phyloP scores from a whole-genome alignment of 2,797 vertebrate species.

The Graptemys geographica region DNA sequence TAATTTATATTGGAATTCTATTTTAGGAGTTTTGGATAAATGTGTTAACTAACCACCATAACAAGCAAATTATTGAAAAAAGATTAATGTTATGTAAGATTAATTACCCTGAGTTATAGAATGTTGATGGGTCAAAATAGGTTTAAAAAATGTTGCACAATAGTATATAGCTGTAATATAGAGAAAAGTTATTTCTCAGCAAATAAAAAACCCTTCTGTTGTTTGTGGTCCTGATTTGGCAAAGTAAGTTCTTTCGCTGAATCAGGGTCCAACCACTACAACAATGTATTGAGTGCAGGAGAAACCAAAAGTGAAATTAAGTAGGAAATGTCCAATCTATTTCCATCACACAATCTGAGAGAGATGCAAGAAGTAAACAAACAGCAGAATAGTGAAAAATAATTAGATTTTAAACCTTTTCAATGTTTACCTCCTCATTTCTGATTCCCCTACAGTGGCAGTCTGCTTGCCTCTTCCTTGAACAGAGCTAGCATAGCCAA shows the following conservation, averaged over 20 bases:
- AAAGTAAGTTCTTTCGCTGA: neutral
- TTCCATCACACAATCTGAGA: neutral
- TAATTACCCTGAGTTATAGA: neutral
- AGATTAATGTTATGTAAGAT: neutral
- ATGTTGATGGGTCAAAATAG: neutral
- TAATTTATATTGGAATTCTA: neutral
- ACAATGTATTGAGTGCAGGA: neutral
- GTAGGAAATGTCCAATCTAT: neutral
- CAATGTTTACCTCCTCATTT: neutral
- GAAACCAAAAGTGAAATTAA: neutral
- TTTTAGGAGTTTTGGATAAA: neutral
- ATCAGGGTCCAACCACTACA: neutral
- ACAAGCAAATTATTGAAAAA: neutral
- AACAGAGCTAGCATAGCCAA: neutral
- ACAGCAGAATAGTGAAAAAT: neutral
- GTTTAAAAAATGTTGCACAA: neutral
- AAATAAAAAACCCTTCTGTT: neutral
- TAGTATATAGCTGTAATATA: neutral
- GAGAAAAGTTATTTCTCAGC: neutral
- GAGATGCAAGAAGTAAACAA: neutral
- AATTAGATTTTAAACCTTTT: neutral
- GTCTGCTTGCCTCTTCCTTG: neutral
- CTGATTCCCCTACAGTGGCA: neutral
- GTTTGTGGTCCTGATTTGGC: neutral
- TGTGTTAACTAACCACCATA: neutral